Evolutionary conservation across 2,113 vertebrate species (phyloP), one percentile per base, ranked within the genome.

Genomic region (Trinectes maculatus): DNA sequence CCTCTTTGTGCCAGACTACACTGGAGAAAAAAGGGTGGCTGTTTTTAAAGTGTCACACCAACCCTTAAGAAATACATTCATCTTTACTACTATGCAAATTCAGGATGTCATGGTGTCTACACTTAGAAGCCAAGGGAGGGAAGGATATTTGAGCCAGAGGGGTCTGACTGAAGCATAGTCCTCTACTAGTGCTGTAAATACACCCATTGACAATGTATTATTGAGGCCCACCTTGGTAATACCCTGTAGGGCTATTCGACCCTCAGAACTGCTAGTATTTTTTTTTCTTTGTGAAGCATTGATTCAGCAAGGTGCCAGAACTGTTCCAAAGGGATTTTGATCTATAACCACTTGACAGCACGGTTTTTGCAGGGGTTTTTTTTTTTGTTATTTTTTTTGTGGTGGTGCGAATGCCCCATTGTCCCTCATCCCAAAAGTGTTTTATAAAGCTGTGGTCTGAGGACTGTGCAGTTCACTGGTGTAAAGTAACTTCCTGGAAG

Each of bases 21-120:
- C 77, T 26, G n/a, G 43, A 51, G 66, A 61, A 54, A 58, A 51
- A 73, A 55, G 63, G 47, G 53, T 39, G 76, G 58, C 79, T 81
- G 69, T 87, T 90, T 84, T 80, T 61, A 88, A 81, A 80, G 82
- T 85, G 82, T 84, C 83, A 84, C 55, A 77, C 63, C 61, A 83
- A 71, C 64, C 73, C 83, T 71, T 46, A 62, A 57, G 73, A 76
- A 77, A 57, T 87, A 79, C 77, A 85, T 74, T 89, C 85, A 88
- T 89, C 82, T 88, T 79, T 89, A 89, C 85, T 79, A 52, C 79
- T 81, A 87, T 86, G 86, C 82, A 91, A 91, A 92, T 91, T 74
- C 58, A 65, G 82, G 66, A 82, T 88, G 77, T 90, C 86, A 90
- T 39, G 76, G 77, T 73, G 48, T 84, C 83, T 83, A 46, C 59